These are phyloP conservation scores for Chelonus insularis DNA, from an alignment of 1,140 invertebrate species.

Conservation along the genomic window DNA sequence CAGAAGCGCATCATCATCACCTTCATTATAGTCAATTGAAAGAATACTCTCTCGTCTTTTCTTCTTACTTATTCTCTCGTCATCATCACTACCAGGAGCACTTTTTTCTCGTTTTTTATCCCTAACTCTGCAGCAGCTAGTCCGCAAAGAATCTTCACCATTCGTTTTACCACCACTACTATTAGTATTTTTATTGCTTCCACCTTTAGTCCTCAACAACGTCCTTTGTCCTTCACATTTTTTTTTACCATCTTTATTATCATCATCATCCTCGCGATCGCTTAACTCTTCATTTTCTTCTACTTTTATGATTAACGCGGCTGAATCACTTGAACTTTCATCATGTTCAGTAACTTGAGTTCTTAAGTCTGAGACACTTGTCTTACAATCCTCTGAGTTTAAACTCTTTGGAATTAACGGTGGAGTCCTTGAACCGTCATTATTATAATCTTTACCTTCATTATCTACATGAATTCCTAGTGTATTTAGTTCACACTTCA, in stretches of 20 bases:
- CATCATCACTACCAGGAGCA: conserved; percentile 54
- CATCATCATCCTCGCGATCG: conserved; percentile 52
- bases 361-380: conserved; percentile 41
- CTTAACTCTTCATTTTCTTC: conserved; percentile 57
- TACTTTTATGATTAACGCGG: conserved; percentile 57
- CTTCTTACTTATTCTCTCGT: conserved; percentile 62
- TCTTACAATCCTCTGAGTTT: conserved; percentile 36
- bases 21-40: conserved; percentile 73
- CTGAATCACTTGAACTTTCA: conserved; percentile 57
- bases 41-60: conserved; percentile 70
- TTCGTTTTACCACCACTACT: conserved; percentile 55
- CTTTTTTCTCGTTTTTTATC: conserved; percentile 58
- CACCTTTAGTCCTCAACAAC: conserved; percentile 51
- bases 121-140: conserved; percentile 29
- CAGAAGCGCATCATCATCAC: conserved; percentile 63
- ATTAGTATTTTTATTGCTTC: conserved; percentile 43
- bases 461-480: conserved; percentile 40
- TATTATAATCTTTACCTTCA: conserved; percentile 46
- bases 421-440: conserved; percentile 46
- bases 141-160: conserved; percentile 44
- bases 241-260: conserved; percentile 41
- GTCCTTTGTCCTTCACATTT: conserved; percentile 21
- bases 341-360: conserved; percentile 41
- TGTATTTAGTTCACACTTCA: not conserved
- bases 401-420: conserved; percentile 36